Evolutionary conservation across 2,113 vertebrate species (phyloP), one percentile per base, ranked within the genome.

Genomic region (Oryzias curvinotus): DNA sequence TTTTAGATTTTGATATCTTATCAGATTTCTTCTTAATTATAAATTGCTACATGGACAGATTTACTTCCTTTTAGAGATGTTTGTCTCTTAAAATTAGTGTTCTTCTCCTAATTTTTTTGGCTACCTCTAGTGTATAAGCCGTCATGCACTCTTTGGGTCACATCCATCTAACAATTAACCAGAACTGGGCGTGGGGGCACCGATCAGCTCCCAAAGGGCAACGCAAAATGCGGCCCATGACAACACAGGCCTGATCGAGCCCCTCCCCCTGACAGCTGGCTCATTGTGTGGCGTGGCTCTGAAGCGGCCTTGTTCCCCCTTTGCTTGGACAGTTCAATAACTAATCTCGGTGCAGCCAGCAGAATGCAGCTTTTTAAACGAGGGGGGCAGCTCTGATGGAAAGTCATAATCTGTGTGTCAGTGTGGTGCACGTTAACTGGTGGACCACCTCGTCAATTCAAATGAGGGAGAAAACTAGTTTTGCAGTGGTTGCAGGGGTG

Each of bases 231-330:
- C 78, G 60, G 67, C 62, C 84, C 86, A 80, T 83, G 80, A 86
- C 83, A 81, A 82, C 75, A 16, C 57, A 36, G 73, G 65, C 52
- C 66, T 60, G 63, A 53, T 55, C 73, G 81, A 52, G 81, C 81
- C 76, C 82, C 86, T 57, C 87, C 89, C 82, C 53, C 75, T 83
- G 87, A 88, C 89, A 90, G 89, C 89, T 89, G 89, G 81, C 65
- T 83, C 52, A 87, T 90, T 90, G 87, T 90, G 85, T 51, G 61
- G 52, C 45, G 62, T 57, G 68, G 68, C 72, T 85, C 82, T 84
- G 71, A 80, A 74, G 85, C 79, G 56, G 87, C 84, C 86, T 88
- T 82, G 83, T 88, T 36, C 85, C 80, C 82, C 62, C 77, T 78
- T 68, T 71, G 83, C 85, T 77, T 66, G 71, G 78, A 71, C 86